Base-by-base conservation (phyloP, 2,113 vertebrate genomes). In the Nycticryphes semicollaris region DNA sequence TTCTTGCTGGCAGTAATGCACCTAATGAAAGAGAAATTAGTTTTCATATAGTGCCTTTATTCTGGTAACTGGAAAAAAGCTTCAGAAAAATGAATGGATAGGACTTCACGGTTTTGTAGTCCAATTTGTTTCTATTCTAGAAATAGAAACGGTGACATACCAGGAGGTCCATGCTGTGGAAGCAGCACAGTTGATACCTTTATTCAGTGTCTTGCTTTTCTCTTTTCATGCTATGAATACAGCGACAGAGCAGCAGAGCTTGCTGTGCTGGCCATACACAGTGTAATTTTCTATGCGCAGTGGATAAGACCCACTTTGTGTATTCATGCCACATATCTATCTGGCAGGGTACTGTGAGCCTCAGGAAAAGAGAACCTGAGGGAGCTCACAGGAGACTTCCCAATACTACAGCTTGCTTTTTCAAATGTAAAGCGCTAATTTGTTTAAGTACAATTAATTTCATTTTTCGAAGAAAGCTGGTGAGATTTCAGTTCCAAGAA, bases 181-280 rank as follows among this genome's bases (percentile, higher is more conserved):
- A 90, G 56, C 24, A 41, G 54, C 39, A 43, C 67, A 80, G 72
- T 53, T 53, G 63, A 92, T 43, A 83, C 53, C 37, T 92, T 86
- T 92, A 48, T 84, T 83, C 83, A 41, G 24, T 41, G 51, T 63
- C 89, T 81, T 77, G 23, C 56, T 90, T 95, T 86, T 77, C 43
- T 67, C 53, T 92, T 87, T 80, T 77, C 43, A 56, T 72, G 37
- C 51, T 59, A 50, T 14, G n/a, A 81, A 72, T 89, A 15, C 47
- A 70, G 60, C 1, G 7, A 78, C 54, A 89, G 54, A 88, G 39
- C 33, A 85, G 45, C 80, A 45, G 43, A 28, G 20, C 67, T 2
- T 31, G 94, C 14, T 72, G 47, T 41, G 66, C 51, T 54, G 62
- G 41, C 62, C 0, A 0, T 56, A 70, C 54, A 12, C 0, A 0